Evolutionary conservation across 2,113 vertebrate genomes (phyloP), one percentile per base, ranked within the genome.

Genomic region (Trichechus manatus): DNA sequence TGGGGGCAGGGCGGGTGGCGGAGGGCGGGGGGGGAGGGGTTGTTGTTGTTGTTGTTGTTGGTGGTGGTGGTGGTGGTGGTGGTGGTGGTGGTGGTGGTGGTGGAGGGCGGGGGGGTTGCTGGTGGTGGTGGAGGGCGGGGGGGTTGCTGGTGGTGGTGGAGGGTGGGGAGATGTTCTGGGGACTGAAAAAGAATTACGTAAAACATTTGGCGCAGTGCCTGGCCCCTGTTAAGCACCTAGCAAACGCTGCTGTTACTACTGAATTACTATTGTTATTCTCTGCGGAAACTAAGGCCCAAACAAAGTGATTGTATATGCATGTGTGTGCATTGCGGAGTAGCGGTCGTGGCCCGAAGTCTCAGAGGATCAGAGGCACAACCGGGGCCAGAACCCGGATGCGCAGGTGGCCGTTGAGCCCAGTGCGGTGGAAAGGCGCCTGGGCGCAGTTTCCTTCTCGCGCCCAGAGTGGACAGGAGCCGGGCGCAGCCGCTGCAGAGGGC

Each of bases 401-500:
- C 47, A 31, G 11, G 66, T 1, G 13, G 77, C 70, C 25, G 17
- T 68, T 7, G 50, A 29, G 20, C 53, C n/a, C 22, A 1, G 1
- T 0, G 79, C 61, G 1, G 39, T 4, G 75, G n/a, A 36, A 61
- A n/a, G 56, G 50, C 31, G 36, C 11, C 6, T 4, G 36, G 29
- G 5, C 66, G 6, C 29, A 1, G 74, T 9, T 36, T 36, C 31
- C 80, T 29, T 3, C 5, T 33, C 33, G 23, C 11, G 19, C 39
- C 19, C 33, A 3, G 68, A 19, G 44, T 6, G 3, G 1, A 64
- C 61, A 7, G 36, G 2, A 22, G 64, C 63, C 20, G 2, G 1
- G 33, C 0, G 36, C 66, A 0, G 86, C 72, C 5, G 72, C 44
- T 0, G 78, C 15, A 0, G 0, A 53, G 22, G 0, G 82, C 68